These are phyloP conservation scores for Archaeoteleia sp. DNA, from an alignment of 2,888 invertebrate species.

Conservation along the genomic window DNA sequence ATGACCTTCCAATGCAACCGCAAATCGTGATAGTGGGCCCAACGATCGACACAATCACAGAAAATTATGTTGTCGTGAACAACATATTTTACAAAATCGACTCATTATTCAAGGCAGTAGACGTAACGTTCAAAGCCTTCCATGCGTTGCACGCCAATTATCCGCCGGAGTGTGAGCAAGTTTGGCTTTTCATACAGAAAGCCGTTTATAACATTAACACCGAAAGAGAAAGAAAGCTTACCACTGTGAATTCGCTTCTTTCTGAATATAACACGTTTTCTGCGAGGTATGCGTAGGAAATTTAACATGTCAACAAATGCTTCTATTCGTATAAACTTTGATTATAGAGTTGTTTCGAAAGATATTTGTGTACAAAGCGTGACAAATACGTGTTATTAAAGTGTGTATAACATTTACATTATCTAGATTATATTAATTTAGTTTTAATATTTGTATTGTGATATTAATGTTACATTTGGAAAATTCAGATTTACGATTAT, in stretches of 20 bases:
- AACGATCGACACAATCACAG: slow-evolving; percentile 18
- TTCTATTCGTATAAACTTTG: not conserved
- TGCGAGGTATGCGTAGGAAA: slow-evolving; percentile 1
- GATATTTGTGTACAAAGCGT: too few species aligned
- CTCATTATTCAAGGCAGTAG: slow-evolving; percentile 38
- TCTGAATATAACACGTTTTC: slow-evolving; percentile 37
- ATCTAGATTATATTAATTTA: too few species aligned
- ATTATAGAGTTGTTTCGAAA: too few species aligned
- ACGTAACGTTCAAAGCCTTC: slow-evolving; percentile 45
- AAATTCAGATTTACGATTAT: too few species aligned
- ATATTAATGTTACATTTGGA: too few species aligned
- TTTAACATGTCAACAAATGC: slow-evolving; percentile 1
- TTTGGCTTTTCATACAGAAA: slow-evolving; percentile 51
- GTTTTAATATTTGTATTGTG: too few species aligned
- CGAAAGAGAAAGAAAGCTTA: slow-evolving; percentile 31
- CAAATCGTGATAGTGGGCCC: slow-evolving; percentile 43
- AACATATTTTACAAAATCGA: slow-evolving; percentile 31
- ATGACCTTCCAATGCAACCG: slow-evolving; percentile 38
- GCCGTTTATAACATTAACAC: slow-evolving; percentile 39
- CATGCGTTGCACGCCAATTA: slow-evolving; percentile 46
- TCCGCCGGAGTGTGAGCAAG: slow-evolving; percentile 43
- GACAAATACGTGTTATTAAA: too few species aligned
- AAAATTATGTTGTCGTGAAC: slow-evolving; percentile 34
- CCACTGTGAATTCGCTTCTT: slow-evolving; percentile 32
- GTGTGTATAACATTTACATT: too few species aligned